Conservation (phyloP, 1,140 invertebrate species). For the Zophobas morio region DNA sequence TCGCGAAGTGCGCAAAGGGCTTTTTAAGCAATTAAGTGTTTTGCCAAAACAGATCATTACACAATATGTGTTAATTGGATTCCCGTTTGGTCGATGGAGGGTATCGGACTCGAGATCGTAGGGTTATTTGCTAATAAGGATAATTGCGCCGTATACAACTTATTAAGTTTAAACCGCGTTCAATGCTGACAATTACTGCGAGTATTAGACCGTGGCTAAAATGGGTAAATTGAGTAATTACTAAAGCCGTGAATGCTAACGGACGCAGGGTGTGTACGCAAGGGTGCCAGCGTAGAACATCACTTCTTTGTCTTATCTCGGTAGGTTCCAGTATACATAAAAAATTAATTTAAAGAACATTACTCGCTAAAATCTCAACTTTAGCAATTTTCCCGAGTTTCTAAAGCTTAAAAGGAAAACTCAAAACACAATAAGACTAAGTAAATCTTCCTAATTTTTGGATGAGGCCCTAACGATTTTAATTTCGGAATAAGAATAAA, state of each 20-base stretch:
- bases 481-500: constrained; percentile 30
- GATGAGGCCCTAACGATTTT: constrained; percentile 24
- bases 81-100: constrained; percentile 3
- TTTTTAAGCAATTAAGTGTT: not conserved
- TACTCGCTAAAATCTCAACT: constrained; percentile 25
- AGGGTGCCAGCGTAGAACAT: not conserved
- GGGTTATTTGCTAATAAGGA: not conserved
- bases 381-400: constrained; percentile 28
- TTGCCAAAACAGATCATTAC: not conserved
- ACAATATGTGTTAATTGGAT: not conserved
- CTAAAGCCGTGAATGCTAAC: no score
- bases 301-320: constrained; percentile 15
- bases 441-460: constrained; percentile 31
- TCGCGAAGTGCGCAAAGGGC: not conserved
- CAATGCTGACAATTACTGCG: no score
- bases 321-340: constrained; percentile 21
- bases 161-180: not conserved
- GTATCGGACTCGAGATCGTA: not conserved
- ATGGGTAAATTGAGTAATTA: not conserved
- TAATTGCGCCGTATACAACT: not conserved
- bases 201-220: not conserved
- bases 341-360: constrained; percentile 40
- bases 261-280: not conserved
- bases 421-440: constrained; percentile 30
- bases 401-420: constrained; percentile 22